Conservation (phyloP, 2,888 invertebrate genomes). For the Allygus modestus region DNA sequence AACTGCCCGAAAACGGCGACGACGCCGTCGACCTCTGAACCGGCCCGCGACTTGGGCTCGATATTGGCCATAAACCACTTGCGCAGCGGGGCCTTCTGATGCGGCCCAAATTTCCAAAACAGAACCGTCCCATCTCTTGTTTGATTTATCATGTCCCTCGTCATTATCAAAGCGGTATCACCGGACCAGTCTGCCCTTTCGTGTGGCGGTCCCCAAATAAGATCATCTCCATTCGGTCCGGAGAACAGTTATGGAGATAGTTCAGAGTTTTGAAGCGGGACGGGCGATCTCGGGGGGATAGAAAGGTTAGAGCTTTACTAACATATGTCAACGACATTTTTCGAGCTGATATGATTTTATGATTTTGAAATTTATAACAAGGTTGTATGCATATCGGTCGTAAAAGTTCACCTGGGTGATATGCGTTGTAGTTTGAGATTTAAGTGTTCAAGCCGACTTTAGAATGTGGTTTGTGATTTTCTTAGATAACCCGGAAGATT, state of each 20-base stretch:
- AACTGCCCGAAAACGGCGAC: background rate
- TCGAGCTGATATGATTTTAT: constrained; percentile 24
- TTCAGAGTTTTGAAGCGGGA: background rate
- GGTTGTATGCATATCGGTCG: background rate
- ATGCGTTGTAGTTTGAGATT: background rate
- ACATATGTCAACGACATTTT: background rate
- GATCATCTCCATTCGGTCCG: constrained; percentile 29
- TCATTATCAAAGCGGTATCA: constrained; percentile 5
- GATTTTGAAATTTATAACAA: background rate
- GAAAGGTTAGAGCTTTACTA: background rate
- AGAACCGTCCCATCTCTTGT: constrained; percentile 4
- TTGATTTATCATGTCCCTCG: background rate
- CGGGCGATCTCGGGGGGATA: background rate
- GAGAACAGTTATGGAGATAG: constrained; percentile 20
- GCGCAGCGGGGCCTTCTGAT: constrained; percentile 1
- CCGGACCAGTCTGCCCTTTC: constrained; percentile 14
- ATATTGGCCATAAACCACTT: constrained; percentile 32
- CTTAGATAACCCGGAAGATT: no score
- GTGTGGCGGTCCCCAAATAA: constrained; percentile 25
- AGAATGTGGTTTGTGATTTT: constrained; percentile 6
- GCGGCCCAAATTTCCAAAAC: constrained; percentile 36
- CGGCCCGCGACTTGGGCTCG: background rate
- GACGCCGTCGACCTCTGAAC: background rate
- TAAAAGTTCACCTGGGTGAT: background rate
- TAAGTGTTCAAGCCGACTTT: background rate